These are phyloP conservation scores for Haliclona indistincta DNA, from an alignment of 37 sponge, comb jelly and placozoan species.

Conservation along the genomic window DNA sequence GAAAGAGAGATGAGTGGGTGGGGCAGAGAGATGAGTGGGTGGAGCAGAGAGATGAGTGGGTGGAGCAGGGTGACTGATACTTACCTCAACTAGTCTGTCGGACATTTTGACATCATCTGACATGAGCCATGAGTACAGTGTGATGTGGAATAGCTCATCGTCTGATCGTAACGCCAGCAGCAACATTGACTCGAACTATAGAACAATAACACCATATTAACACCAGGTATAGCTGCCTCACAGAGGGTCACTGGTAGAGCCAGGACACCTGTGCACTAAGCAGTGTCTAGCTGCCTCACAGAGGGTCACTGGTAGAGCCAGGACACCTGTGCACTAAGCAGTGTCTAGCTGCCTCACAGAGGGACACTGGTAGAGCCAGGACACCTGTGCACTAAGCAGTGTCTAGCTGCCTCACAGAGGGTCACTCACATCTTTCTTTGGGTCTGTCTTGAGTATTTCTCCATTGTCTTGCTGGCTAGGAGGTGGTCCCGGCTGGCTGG, in stretches of 20 bases:
- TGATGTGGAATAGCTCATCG: constrained; percentile 89
- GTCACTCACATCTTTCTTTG: constrained; percentile 29
- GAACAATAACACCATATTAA: not conserved
- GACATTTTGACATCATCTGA: constrained; percentile 17
- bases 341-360: too few species aligned
- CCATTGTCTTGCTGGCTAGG: constrained; percentile 1
- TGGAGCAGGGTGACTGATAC: not conserved
- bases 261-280: too few species aligned
- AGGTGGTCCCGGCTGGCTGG: constrained; percentile 58
- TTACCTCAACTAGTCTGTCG: constrained; percentile 81
- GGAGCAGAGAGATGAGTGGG: not conserved
- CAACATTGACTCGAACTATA: constrained; percentile 65
- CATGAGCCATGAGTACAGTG: constrained; percentile 90
- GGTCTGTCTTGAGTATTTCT: constrained; percentile 5
- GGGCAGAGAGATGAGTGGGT: not conserved
- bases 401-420: too few species aligned
- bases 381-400: too few species aligned
- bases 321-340: too few species aligned
- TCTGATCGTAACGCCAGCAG: constrained; percentile 52
- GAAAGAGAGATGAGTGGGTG: not conserved
- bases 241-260: too few species aligned
- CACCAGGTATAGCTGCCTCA: not conserved
- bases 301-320: too few species aligned
- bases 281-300: too few species aligned
- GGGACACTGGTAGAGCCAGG: too few species aligned